A percentile compares a stretch with the other conserved stretches of the same genome.
phyloP scores from a whole-genome alignment of 2,113 vertebrate genomes.

The Cyanoramphus novaezelandiae region DNA sequence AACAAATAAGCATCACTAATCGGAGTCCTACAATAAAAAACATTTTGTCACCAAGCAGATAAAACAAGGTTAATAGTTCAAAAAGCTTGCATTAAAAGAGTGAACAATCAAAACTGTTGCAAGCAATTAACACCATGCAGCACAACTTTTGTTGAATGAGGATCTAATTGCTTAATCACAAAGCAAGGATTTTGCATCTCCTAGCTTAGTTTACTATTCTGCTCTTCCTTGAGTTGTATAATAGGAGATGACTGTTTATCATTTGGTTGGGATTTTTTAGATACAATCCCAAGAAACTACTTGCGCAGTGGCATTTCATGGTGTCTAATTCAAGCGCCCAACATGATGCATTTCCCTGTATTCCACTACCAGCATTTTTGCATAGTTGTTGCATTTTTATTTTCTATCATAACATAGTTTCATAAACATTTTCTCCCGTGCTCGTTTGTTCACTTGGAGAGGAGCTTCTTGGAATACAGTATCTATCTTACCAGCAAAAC shows the following conservation, averaged over 20 bases:
- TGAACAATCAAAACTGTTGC: not conserved
- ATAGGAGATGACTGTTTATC: not conserved
- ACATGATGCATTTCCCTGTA: not conserved
- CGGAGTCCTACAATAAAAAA: not conserved
- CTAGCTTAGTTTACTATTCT: not conserved
- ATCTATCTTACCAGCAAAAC: constrained; percentile 21
- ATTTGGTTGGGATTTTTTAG: not conserved
- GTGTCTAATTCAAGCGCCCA: not conserved
- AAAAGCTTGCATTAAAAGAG: constrained; percentile 21
- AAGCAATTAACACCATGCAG: not conserved
- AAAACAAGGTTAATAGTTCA: constrained; percentile 41
- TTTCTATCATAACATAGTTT: not conserved
- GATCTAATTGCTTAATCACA: constrained; percentile 17
- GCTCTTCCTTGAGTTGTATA: not conserved
- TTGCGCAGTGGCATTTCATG: not conserved
- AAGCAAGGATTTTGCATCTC: not conserved
- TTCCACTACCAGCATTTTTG: not conserved
- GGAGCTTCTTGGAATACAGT: not conserved
- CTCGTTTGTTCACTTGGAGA: not conserved
- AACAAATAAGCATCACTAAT: constrained; percentile 50
- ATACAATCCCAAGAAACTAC: not conserved
- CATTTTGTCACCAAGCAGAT: constrained; percentile 8
- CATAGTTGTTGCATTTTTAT: not conserved
- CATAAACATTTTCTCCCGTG: not conserved
- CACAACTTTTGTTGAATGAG: constrained; percentile 9